Percentiles rank a stretch among this genome's conserved stretches.
Evolutionary conservation across 2,113 vertebrate species (phyloP).

Genomic region (Notothenia rossii): DNA sequence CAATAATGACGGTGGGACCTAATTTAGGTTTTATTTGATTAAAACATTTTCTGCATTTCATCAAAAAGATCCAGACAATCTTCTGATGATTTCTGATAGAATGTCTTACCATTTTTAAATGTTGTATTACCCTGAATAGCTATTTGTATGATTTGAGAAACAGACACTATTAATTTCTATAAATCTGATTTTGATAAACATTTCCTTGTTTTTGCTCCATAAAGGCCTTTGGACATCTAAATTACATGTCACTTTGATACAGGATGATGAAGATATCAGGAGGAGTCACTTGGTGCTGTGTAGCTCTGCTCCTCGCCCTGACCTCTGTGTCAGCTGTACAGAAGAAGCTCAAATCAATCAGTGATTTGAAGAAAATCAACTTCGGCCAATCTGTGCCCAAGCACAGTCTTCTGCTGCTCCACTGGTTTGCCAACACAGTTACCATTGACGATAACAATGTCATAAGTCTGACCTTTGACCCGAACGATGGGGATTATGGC

Average conservation of each 20-base stretch:
- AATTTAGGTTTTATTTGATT: too few species aligned
- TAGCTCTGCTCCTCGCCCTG: conserved; percentile 35
- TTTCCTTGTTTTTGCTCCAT: too few species aligned
- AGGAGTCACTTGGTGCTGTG: conserved; percentile 12
- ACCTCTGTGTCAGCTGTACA: conserved; percentile 32
- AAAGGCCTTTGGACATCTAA: too few species aligned
- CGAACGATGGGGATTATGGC: conserved; percentile 52
- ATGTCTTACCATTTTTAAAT: too few species aligned
- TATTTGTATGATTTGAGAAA: too few species aligned
- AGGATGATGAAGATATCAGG: conserved; percentile 44
- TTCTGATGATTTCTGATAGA: too few species aligned
- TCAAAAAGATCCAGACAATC: too few species aligned
- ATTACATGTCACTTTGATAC: not conserved
- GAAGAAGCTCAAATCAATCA: conserved; percentile 27
- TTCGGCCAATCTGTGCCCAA: conserved; percentile 53
- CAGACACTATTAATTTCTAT: too few species aligned
- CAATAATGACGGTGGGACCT: too few species aligned
- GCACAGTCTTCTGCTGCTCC: conserved; percentile 69
- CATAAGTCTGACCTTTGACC: conserved; percentile 64
- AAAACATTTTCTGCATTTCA: too few species aligned
- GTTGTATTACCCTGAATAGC: too few species aligned
- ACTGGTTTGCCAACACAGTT: conserved; percentile 74
- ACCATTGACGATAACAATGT: conserved; percentile 46
- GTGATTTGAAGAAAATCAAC: conserved; percentile 60
- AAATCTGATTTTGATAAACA: too few species aligned